phyloP scores from a whole-genome alignment of 2,113 vertebrate genomes.

The Chaenocephalus aceratus region DNA sequence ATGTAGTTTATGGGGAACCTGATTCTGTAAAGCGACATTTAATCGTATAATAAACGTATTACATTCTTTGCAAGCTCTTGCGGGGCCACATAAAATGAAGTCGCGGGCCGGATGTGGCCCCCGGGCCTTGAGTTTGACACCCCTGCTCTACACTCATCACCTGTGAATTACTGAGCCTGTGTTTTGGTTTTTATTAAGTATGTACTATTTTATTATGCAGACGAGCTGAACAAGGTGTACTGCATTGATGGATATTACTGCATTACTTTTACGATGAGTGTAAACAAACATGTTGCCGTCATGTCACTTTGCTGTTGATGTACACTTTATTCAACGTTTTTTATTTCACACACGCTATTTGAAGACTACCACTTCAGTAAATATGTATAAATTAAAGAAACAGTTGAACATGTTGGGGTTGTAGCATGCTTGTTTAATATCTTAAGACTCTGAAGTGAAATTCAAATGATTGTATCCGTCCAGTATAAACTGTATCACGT shows the following conservation, averaged over 20 bases:
- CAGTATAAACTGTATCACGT: too few species aligned
- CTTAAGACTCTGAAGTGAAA: too few species aligned
- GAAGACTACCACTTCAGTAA: neutral
- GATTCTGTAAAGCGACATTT: too few species aligned
- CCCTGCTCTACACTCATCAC: neutral
- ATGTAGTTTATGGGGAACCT: too few species aligned
- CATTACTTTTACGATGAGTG: neutral
- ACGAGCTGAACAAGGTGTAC: neutral
- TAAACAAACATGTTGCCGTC: neutral
- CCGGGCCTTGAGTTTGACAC: too few species aligned
- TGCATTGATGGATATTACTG: neutral
- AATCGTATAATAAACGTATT: too few species aligned
- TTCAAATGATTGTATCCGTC: too few species aligned
- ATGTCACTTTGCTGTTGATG: neutral
- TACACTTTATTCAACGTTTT: neutral
- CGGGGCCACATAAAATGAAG: too few species aligned
- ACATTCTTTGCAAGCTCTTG: too few species aligned
- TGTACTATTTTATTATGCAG: neutral
- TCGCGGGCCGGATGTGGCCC: too few species aligned
- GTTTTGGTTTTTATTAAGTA: neutral
- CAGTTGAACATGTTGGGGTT: neutral
- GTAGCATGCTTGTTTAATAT: neutral
- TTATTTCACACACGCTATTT: neutral
- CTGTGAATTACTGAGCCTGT: conserved; percentile 21
- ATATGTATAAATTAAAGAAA: neutral